These are phyloP conservation scores for Varecia variegata DNA, from an alignment of 2,797 vertebrate genomes.

Conservation along the genomic window DNA sequence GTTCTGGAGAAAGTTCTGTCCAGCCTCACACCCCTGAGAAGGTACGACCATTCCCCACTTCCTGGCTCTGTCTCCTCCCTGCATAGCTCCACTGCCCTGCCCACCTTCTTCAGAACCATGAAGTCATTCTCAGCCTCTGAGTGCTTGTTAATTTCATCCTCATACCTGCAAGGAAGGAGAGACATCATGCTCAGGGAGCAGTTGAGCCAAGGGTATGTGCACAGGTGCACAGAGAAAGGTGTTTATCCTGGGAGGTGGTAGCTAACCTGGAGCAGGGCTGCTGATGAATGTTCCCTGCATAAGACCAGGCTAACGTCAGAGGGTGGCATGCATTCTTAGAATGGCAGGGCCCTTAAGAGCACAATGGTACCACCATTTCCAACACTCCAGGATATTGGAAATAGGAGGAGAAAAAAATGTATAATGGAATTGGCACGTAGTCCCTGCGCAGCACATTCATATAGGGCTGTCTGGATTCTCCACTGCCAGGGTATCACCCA, in stretches of 20 bases:
- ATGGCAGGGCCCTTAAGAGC: background rate
- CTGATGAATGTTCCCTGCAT: background rate
- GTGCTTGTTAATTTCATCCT: conserved; percentile 90
- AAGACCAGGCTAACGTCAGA: background rate
- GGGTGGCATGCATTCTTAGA: background rate
- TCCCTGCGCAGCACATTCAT: no score
- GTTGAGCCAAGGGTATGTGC: background rate
- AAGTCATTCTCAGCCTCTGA: conserved; percentile 88
- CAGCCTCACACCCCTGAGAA: background rate
- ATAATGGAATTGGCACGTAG: no score
- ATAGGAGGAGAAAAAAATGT: no score
- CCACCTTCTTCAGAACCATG: conserved; percentile 88
- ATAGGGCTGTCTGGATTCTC: no score
- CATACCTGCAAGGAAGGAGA: conserved; percentile 81
- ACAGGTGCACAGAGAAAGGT: background rate
- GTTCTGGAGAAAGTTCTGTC: background rate
- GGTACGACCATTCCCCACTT: no score
- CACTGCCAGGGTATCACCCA: no score
- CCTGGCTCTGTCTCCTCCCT: background rate
- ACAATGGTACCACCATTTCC: no score
- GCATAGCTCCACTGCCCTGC: background rate
- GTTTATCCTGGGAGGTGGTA: background rate
- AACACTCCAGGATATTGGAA: no score
- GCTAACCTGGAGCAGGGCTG: background rate
- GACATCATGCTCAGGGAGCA: background rate